Evolutionary conservation across 2,113 vertebrate species (phyloP).

Genomic region (Nansenia antarctica): DNA sequence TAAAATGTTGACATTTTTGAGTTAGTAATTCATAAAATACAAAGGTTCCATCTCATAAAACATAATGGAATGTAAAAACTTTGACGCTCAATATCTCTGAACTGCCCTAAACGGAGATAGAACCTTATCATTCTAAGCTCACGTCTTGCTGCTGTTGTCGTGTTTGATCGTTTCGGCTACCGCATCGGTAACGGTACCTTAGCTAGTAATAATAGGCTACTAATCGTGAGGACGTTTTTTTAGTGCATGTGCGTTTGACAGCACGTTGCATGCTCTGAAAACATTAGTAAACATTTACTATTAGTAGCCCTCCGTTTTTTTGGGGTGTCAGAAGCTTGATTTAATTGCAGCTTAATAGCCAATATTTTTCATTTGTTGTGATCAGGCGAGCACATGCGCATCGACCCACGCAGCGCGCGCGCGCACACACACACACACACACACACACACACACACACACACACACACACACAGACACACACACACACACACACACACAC

Average conservation of each 20-base stretch:
- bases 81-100: too few relatives aligned
- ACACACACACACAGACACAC: too few relatives aligned
- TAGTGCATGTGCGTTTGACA: neutral
- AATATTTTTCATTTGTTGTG: neutral
- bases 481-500: too few relatives aligned
- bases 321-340: too few relatives aligned
- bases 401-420: conserved; percentile 1
- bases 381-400: neutral
- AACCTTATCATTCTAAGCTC: too few relatives aligned
- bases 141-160: neutral
- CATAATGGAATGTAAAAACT: too few relatives aligned
- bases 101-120: too few relatives aligned
- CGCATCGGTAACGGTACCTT: neutral
- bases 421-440: conserved; percentile 12
- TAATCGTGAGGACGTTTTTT: neutral
- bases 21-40: too few relatives aligned
- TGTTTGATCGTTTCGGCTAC: conserved; percentile 11
- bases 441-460: conserved; percentile 3
- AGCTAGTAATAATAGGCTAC: neutral
- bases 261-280: neutral
- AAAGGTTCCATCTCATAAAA: too few relatives aligned
- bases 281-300: too few relatives aligned
- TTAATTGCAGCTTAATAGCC: neutral
- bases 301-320: too few relatives aligned
- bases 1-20: too few relatives aligned